Base-by-base conservation (phyloP, 1,140 invertebrate species). In the Drosophila littoralis region DNA sequence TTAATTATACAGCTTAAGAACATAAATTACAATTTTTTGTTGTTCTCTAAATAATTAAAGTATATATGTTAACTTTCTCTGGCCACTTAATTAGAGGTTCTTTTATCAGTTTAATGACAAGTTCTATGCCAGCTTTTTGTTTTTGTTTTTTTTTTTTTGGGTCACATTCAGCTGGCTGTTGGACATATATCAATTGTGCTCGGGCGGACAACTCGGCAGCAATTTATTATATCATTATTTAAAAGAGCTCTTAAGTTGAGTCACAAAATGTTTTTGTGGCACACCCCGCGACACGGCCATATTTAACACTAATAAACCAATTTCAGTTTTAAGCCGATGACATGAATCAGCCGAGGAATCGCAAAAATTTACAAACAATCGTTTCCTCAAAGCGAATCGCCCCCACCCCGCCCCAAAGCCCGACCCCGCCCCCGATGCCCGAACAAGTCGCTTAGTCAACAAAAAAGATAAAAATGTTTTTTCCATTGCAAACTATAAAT, bases 241-340 rank as follows among this genome's bases (percentile, higher is more conserved):
- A 69, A 69, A 13, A 33, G 45, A 73, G 50, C 65, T 72, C 42
- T 48, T 33, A 17, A 13, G 36, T 65, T 85, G 81, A 83, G 46
- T 82, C 79, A 82, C 51, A 54, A 40, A 28, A 5, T 28, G 22
- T 28, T 28, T 13, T 51, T 54, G 32, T 36, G 63, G 65, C 81
- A 74, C 82, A 70, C 81, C 82, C 75, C 67, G 28, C 38, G 42
- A 45, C 48, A 60, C 45, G 46, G 61, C 50, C 79, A 76, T 70
- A 84, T 80, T 77, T 85, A 85, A 84, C 77, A 73, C 77, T 86
- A 85, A 85, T 85, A 85, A 85, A 86, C 82, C 81, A 85, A 86
- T 78, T 85, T 85, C 70, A 86, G 86, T 86, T 84, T 80, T 81
- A 84, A 84, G 74, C 68, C 74, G 43, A 55, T 70, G 75, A 85